Conservation (phyloP, 2,113 vertebrate genomes). For the Panurus biarmicus region DNA sequence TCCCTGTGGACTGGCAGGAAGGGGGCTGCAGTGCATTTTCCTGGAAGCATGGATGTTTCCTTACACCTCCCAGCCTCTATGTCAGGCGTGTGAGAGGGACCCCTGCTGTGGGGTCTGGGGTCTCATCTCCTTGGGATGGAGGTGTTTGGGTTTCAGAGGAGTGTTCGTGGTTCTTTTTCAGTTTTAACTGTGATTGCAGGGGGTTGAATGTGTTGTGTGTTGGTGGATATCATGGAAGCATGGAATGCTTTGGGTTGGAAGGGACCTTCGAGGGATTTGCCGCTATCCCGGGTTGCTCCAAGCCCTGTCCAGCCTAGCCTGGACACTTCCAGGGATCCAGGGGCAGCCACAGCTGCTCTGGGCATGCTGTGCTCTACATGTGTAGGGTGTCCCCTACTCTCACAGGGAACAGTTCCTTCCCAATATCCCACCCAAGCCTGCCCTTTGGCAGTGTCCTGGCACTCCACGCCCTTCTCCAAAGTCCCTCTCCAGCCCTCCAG, state of each 20-base stretch:
- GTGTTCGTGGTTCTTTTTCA: no score
- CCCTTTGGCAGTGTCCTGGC: neutral
- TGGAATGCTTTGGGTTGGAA: neutral
- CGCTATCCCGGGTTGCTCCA: neutral
- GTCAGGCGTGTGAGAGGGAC: neutral
- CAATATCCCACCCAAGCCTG: neutral
- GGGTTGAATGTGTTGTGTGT: accelerated
- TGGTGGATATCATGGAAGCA: neutral
- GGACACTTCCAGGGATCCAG: neutral
- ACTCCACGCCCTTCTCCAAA: neutral
- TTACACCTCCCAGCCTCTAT: neutral
- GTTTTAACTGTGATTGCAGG: neutral
- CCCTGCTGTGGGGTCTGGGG: neutral
- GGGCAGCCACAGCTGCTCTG: neutral
- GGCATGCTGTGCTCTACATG: neutral
- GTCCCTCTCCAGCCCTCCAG: neutral
- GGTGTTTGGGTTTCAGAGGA: neutral
- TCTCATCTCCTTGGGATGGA: neutral
- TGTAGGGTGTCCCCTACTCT: accelerated
- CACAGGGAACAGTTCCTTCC: neutral
- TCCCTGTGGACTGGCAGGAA: constrained; percentile 40
- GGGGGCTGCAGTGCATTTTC: constrained; percentile 20
- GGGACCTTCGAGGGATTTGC: neutral
- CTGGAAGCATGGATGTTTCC: constrained; percentile 36
- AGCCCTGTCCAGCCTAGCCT: accelerated